Base-by-base conservation (phyloP, 1,140 invertebrate genomes). In the Atopsyche davidsoni region DNA sequence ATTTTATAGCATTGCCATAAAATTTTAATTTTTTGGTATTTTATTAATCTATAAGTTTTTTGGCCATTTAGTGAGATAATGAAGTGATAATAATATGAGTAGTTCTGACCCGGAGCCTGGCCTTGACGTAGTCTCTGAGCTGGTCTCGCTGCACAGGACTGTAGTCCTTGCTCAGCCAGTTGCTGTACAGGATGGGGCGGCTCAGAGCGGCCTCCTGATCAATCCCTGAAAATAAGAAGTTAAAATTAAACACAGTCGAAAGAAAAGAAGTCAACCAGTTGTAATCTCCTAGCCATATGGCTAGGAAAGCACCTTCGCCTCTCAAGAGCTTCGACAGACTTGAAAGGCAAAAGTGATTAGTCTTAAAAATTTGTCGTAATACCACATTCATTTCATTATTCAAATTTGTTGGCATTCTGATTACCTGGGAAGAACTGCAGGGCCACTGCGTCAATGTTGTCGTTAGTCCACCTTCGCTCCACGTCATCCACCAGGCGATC, bases 81-180 rank as follows among this genome's bases (percentile, higher is more conserved):
- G n/a, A n/a, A n/a, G n/a, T n/a, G n/a, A n/a, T 19, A 46, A 46
- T 46, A 44, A 44, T 46, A 38, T 23, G n/a, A 11, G 3, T 11
- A 10, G 42, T 10, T 36, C 16, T 53, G 66, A 86, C 85, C 77
- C 96, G 98, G 0, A 99, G 78, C 53, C 97, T 80, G 36, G 96
- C 96, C 63, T 94, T 90, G 16, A 97, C 93, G 66, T 99, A 99
- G 65, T 98, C 92, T 18, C 95, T 75, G 3, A 99, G 74, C 65
- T 96, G 89, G 66, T 98, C 91, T 60, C 93, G 82, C 49, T 95
- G 88, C 1, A 99, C 96, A 1, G 97, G 95, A 25, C 96, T 79
- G 63, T 99, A 99, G 70, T 99, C 93, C 70, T 98, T 99, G 21
- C 90, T 93, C 6, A 99, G 73, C 97, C 97, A 99, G 68, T 98